phyloP scores from a whole-genome alignment of 2,888 invertebrate genomes.

The Dorcus parallelipipedus region DNA sequence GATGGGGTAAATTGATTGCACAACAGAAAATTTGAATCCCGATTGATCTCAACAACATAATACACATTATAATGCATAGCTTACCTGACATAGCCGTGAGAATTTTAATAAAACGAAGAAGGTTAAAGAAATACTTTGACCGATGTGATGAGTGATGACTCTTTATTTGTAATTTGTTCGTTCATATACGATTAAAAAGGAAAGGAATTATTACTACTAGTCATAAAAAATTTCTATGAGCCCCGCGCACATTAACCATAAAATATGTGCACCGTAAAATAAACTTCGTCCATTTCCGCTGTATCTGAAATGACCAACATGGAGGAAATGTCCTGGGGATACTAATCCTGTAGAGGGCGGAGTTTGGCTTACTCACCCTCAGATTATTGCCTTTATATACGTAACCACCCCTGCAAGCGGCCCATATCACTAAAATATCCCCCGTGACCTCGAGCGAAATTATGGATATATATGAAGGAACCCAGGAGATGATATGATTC shows the following conservation, averaged over 20 bases:
- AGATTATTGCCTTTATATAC: slow-evolving; percentile 17
- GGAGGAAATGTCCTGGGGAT: slow-evolving; percentile 18
- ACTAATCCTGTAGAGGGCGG: slow-evolving; percentile 16
- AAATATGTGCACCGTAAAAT: slow-evolving; percentile 2
- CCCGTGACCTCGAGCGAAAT: slow-evolving; percentile 16
- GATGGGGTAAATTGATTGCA: no score
- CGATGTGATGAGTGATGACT: no score
- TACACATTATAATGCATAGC: no score
- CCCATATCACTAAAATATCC: slow-evolving; percentile 18
- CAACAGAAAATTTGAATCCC: no score
- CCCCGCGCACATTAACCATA: slow-evolving; percentile 4
- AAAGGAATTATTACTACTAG: no score
- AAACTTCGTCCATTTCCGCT: slow-evolving; percentile 15
- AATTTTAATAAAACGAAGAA: no score
- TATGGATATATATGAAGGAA: slow-evolving; percentile 15
- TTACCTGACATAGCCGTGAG: no score
- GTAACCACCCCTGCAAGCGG: slow-evolving; percentile 5
- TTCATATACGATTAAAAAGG: no score
- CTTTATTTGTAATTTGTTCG: no score
- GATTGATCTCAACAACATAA: no score
- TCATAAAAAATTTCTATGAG: neutral
- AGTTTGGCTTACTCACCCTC: slow-evolving; percentile 5
- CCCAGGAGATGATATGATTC: slow-evolving; percentile 18
- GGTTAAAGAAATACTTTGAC: no score
- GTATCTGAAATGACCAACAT: slow-evolving; percentile 18